phyloP scores from a whole-genome alignment of 2,113 vertebrate genomes.

The Trogon surrucura region DNA sequence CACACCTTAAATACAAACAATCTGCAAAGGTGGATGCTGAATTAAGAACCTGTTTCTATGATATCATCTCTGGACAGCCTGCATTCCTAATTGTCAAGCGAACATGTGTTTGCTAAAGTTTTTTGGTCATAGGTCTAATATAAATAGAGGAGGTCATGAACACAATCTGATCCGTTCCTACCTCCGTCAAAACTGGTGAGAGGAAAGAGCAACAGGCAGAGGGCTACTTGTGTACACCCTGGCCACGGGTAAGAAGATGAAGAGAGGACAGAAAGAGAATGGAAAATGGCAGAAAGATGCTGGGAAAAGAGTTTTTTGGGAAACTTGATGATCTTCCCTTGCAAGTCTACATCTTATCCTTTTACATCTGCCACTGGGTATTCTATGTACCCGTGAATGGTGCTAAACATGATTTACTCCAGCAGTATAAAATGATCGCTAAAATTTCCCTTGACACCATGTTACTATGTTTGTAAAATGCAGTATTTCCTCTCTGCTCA shows the following conservation, averaged over 20 bases:
- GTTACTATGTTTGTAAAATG: background rate
- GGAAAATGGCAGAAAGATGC: background rate
- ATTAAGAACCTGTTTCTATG: background rate
- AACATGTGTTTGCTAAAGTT: background rate
- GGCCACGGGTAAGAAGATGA: accelerated
- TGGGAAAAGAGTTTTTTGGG: background rate
- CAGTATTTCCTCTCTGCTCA: background rate
- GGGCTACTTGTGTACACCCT: background rate
- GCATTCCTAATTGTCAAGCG: background rate
- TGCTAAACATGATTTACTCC: background rate
- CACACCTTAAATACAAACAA: background rate
- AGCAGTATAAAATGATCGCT: background rate
- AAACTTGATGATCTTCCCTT: background rate
- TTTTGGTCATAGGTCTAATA: background rate
- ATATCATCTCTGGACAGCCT: background rate
- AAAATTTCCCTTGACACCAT: background rate
- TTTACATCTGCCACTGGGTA: background rate
- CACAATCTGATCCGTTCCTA: background rate
- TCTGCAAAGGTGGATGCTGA: background rate
- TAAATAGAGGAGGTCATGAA: background rate
- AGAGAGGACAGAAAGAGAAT: background rate
- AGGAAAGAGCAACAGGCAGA: background rate
- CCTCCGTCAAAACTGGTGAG: background rate
- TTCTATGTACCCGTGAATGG: background rate
- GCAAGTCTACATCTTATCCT: background rate